Evolutionary conservation across 2,797 vertebrate genomes (phyloP).

Genomic region (Petrocephalus sullivani): DNA sequence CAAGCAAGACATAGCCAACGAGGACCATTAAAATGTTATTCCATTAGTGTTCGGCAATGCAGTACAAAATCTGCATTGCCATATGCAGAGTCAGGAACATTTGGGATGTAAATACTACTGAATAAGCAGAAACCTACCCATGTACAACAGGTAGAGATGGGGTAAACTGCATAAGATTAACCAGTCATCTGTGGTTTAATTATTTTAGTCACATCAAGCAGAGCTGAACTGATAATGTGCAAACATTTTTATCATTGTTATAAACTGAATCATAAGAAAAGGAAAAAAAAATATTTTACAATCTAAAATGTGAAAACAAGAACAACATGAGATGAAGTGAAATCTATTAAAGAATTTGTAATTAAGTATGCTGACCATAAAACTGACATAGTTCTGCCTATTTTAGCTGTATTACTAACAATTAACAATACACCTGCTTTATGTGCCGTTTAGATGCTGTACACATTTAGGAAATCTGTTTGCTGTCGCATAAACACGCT

Average conservation of each 20-base stretch:
- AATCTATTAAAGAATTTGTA: not conserved
- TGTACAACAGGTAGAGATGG: not conserved
- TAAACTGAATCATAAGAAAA: not conserved
- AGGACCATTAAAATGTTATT: not conserved
- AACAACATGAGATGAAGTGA: not conserved
- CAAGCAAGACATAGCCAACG: not conserved
- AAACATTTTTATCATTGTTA: not conserved
- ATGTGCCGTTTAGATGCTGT: not conserved
- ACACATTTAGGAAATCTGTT: conserved; percentile 26
- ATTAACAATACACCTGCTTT: conserved; percentile 21
- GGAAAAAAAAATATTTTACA: not conserved
- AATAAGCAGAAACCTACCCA: not conserved
- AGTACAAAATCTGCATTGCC: not conserved
- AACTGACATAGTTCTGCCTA: not conserved
- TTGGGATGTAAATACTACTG: not conserved
- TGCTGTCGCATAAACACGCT: conserved; percentile 28
- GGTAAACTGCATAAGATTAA: not conserved
- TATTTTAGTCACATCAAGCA: not conserved
- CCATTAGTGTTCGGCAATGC: not conserved
- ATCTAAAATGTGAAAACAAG: not conserved
- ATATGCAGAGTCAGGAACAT: not conserved
- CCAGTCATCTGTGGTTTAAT: not conserved
- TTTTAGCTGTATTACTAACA: not conserved
- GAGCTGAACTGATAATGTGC: not conserved
- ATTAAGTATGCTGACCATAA: not conserved